Base-by-base conservation (phyloP, 2,888 invertebrate genomes). In the Conops quadrifasciatus region DNA sequence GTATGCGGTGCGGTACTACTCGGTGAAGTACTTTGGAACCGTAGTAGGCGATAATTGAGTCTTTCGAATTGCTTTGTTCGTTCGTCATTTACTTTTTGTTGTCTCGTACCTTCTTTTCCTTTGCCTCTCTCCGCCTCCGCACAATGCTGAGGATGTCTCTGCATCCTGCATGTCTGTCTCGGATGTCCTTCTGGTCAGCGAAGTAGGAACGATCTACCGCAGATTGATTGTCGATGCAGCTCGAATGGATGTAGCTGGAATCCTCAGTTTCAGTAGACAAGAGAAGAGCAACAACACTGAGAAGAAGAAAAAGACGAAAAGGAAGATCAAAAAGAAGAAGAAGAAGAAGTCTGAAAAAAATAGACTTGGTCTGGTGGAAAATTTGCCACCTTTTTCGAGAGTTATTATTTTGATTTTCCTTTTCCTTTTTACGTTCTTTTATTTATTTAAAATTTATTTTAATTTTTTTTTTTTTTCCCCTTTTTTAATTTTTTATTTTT, bases 151-250 rank as follows among this genome's bases (percentile, higher is more conserved):
- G 16, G 5, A 36, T 9, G 36, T n/a, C n/a, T n/a, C 36, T 47
- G 26, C 4, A 21, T 68, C 68, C 68, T 58, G 68, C 68, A 68
- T 68, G 11, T 24, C 19, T 68, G 62, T 68, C 49, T 68, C 68
- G 30, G 36, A 62, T 68, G 68, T 68, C 68, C 60, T 68, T 62
- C 1, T 51, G 60, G 51, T 62, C 58, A 56, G n/a, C 26, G n/a
- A 21, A 64, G 16, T 19, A 65, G 15, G 15, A 28, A 49, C 49
- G 65, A 49, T 65, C 65, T 65, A 65, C 67, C 67, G 67, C 67
- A 56, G 66, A 60, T 28, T 21, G 53, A 24, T 16, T 36, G 13
- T 63, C 43, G 60, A 62, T 70, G 72, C 70, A 59, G 43, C 51
- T 72, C 63, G 70, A 73, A 9, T 26, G 62, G 2, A 30, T 19